Evolutionary conservation across 2,113 vertebrate species (phyloP), one percentile per base, ranked within the genome.

Genomic region (Bagarius yarrelli): DNA sequence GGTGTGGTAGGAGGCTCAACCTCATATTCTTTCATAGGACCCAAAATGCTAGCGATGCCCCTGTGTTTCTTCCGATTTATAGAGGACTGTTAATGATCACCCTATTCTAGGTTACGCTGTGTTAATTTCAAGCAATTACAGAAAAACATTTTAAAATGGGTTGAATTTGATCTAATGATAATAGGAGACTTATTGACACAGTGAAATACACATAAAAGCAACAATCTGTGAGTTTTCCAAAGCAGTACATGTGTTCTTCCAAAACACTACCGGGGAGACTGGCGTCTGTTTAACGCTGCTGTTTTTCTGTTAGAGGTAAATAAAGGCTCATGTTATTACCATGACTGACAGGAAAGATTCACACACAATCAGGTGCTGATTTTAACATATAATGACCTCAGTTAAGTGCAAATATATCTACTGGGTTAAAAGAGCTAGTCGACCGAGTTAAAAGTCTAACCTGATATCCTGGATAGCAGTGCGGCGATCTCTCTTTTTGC

Each of bases 401-500:
- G n/a, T n/a, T 15, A 63, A n/a, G 2, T 61, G 30, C 32, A 53
- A 19, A 52, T 82, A 23, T 61, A 34, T 4, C 32, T 32, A 57
- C 21, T 57, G 30, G 70, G 16, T 32, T 47, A 44, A 76, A 80
- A 12, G 27, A 57, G 21, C 40, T 2, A 18, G n/a, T n/a, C n/a
- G n/a, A n/a, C n/a, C n/a, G 9, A 47, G 44, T 47, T 47, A 47
- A 47, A 44, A 73, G 55, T 88, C 91, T 86, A 36, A 99, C 97
- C 96, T 96, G 87, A 99, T 97, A 86, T 99, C 97, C 80, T 98
- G 96, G 83, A 99, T 95, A 1, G 96, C 89, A 71, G 96, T 95
- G 80, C 95, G 95, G 55, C 96, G 92, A 77, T 98, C 97, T 86
- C 97, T 94, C 88, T 98, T 99, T 87, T 98, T 99, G 70, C 97